These are phyloP conservation scores for Idaea straminata DNA, from an alignment of 2,888 invertebrate species.

Conservation along the genomic window DNA sequence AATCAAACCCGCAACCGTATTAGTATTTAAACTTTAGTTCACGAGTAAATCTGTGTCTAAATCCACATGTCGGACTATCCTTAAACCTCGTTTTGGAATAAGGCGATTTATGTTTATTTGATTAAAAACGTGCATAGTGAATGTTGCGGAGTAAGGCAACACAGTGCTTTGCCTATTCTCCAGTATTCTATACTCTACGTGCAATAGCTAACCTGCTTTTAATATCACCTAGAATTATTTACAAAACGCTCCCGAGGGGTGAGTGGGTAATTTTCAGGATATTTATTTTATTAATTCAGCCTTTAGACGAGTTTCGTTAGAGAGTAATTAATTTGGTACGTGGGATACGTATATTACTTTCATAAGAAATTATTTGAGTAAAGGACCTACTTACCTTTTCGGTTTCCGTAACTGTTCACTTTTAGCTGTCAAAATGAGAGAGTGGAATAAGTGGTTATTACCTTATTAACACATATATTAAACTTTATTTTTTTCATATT, in stretches of 20 bases:
- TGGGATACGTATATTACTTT: background rate
- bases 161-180: background rate
- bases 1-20: no score
- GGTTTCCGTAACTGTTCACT: background rate
- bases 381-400: background rate
- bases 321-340: slow-evolving; percentile 1
- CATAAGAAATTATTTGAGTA: background rate
- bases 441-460: no score
- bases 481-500: no score
- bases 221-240: slow-evolving; percentile 1
- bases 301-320: background rate
- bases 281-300: slow-evolving; percentile 1
- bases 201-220: background rate
- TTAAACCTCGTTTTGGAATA: no score
- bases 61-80: no score
- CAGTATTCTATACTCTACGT: background rate
- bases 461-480: no score
- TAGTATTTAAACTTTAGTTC: no score
- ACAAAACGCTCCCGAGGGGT: background rate
- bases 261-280: background rate
- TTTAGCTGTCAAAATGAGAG: background rate
- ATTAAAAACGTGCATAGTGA: background rate
- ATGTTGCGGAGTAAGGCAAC: background rate
- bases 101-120: no score
- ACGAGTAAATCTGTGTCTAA: no score